phyloP scores from a whole-genome alignment of 2,797 vertebrate genomes.

The Sebastes jordani region DNA sequence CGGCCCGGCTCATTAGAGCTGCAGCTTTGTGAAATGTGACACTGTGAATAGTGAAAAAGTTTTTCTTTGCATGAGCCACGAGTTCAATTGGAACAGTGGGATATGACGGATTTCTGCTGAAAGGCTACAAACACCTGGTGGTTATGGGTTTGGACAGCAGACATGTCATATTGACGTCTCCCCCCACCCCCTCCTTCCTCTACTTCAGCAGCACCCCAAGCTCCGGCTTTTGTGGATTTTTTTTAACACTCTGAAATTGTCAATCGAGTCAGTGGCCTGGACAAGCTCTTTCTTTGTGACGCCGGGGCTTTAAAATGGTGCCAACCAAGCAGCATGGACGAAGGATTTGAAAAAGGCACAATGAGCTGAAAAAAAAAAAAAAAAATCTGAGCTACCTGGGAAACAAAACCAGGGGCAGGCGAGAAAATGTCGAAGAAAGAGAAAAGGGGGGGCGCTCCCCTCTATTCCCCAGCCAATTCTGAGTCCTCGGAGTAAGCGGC shows the following conservation, averaged over 20 bases:
- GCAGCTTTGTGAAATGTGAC: conserved; percentile 64
- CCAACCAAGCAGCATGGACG: conserved; percentile 80
- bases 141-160: conserved; percentile 69
- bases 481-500: conserved; percentile 86
- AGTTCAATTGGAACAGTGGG: conserved; percentile 59
- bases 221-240: conserved; percentile 73
- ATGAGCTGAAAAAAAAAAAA: conserved; percentile 61
- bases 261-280: conserved; percentile 84
- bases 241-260: conserved; percentile 79
- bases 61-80: conserved; percentile 14
- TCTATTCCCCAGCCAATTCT: conserved; percentile 77
- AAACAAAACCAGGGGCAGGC: conserved; percentile 79
- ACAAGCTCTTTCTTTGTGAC: conserved; percentile 80
- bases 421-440: conserved; percentile 81
- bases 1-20: conserved; percentile 47
- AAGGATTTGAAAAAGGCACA: conserved; percentile 77
- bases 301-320: conserved; percentile 78
- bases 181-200: background rate
- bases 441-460: conserved; percentile 64
- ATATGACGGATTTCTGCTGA: conserved; percentile 62
- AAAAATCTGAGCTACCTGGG: conserved; percentile 75
- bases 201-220: conserved; percentile 59
- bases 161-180: conserved; percentile 72
- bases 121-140: conserved; percentile 69
- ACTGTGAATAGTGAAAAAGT: conserved; percentile 40